Conservation (phyloP, 2,888 invertebrate species). For the Caenorhabditis sp. region DNA sequence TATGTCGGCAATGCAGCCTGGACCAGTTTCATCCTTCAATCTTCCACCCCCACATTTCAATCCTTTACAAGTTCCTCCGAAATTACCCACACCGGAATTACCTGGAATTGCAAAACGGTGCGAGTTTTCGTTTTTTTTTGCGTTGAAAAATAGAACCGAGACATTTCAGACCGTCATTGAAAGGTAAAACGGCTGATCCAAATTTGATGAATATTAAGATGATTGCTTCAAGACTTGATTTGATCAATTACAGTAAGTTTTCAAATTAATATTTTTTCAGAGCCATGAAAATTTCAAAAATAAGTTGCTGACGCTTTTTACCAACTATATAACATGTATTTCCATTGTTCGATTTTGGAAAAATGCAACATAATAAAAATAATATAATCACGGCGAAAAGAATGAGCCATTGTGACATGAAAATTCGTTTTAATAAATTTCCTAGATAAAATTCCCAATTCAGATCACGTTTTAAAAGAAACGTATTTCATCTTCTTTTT, state of each 20-base stretch:
- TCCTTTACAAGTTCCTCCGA: not conserved
- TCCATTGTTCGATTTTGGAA: too few species aligned
- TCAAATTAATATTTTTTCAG: not conserved
- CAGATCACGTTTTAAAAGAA: too few species aligned
- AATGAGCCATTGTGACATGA: too few species aligned
- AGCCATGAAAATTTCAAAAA: not conserved
- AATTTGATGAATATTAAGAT: constrained; percentile 3
- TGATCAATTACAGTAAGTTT: constrained; percentile 26
- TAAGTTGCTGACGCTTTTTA: too few species aligned
- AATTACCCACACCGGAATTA: not conserved
- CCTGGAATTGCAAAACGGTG: not conserved
- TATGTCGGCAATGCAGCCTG: not conserved
- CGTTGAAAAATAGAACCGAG: not conserved
- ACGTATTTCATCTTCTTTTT: too few species aligned
- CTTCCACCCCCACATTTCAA: not conserved
- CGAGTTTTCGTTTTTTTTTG: not conserved
- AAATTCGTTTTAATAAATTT: too few species aligned
- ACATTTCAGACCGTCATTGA: constrained; percentile 27
- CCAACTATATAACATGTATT: too few species aligned
- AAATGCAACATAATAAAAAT: too few species aligned
- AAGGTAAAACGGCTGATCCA: constrained; percentile 13
- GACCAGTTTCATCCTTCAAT: not conserved
- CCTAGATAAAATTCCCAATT: too few species aligned
- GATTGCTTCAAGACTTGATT: constrained; percentile 11
- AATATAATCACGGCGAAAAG: too few species aligned